These are phyloP conservation scores for Acromyrmex echinatior DNA, from an alignment of 1,140 invertebrate species.

Conservation along the genomic window DNA sequence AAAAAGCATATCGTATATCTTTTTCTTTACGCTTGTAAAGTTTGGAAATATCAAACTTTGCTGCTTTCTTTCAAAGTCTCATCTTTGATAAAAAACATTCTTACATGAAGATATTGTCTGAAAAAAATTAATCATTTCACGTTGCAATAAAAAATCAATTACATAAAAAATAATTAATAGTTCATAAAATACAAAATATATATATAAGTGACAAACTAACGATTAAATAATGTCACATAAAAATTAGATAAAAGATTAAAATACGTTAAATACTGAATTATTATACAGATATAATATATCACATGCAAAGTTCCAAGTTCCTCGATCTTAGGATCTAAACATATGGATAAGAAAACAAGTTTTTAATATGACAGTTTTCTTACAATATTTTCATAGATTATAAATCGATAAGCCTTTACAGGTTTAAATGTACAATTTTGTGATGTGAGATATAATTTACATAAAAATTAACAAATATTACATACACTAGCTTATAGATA, in stretches of 20 bases:
- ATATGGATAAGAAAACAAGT: constrained; percentile 30
- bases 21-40: background rate
- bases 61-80: background rate
- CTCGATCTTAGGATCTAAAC: background rate
- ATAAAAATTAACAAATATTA: constrained; percentile 73
- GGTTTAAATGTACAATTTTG: constrained; percentile 67
- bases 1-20: background rate
- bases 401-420: constrained; percentile 63
- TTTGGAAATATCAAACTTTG: background rate
- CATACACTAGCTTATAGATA: constrained; percentile 36
- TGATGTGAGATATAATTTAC: constrained; percentile 64
- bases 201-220: background rate
- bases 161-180: background rate
- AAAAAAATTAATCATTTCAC: background rate
- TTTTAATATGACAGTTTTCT: constrained; percentile 16
- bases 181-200: constrained; percentile 20
- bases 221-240: background rate
- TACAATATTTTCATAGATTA: constrained; percentile 50
- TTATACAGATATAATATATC: background rate
- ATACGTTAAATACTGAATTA: background rate
- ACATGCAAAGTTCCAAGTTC: constrained; percentile 10
- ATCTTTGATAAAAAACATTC: constrained; percentile 3
- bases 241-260: constrained; percentile 15
- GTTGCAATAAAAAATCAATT: constrained; percentile 4
- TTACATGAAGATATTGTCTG: background rate